Conservation (phyloP, 2,888 invertebrate genomes). For the Lottia gigantea region DNA sequence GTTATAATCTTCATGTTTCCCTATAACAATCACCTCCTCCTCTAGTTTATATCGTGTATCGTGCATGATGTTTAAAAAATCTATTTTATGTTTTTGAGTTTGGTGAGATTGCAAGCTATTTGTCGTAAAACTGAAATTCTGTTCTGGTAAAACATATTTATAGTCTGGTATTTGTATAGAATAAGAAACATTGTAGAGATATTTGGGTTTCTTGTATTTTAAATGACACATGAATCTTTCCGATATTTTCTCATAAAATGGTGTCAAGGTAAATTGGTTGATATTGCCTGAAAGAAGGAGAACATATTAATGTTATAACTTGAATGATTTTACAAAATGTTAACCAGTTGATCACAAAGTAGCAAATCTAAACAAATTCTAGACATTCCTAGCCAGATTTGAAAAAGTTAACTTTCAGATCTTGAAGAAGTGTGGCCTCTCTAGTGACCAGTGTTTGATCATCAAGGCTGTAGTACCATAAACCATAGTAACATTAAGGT, state of each 20-base stretch:
- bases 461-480: no score
- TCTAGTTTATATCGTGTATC: constrained; percentile 31
- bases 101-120: constrained; percentile 25
- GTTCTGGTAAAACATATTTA: constrained; percentile 38
- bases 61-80: constrained; percentile 35
- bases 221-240: constrained; percentile 61
- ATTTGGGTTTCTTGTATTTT: constrained; percentile 46
- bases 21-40: constrained; percentile 60
- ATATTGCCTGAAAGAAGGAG: constrained; percentile 52
- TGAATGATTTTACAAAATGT: no score
- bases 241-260: constrained; percentile 49
- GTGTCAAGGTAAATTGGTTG: constrained; percentile 58
- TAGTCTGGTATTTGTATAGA: constrained; percentile 49
- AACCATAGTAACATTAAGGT: no score
- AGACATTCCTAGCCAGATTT: no score
- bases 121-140: constrained; percentile 29
- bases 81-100: constrained; percentile 21
- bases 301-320: not conserved
- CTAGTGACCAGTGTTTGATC: no score
- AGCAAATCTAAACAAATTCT: no score
- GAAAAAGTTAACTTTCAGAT: no score
- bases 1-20: constrained; percentile 35
- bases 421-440: no score
- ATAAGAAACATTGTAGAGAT: constrained; percentile 61
- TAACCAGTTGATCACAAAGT: not conserved